Evolutionary conservation across 2,797 vertebrate genomes (phyloP).

Genomic region (Amazonetta brasiliensis): DNA sequence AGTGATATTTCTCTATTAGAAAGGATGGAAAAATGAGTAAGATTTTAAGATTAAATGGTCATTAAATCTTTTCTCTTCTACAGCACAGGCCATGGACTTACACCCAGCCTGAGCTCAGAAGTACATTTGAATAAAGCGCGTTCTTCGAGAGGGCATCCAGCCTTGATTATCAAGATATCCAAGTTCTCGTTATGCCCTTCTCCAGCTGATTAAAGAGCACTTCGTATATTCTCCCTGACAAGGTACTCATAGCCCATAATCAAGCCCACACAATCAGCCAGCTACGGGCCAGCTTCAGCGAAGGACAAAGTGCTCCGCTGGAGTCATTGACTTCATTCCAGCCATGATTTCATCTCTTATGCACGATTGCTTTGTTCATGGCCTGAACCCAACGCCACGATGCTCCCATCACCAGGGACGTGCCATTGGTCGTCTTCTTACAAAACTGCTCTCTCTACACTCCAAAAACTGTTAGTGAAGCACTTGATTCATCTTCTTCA

Average conservation of each 20-base stretch:
- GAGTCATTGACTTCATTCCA: neutral
- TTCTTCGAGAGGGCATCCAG: neutral
- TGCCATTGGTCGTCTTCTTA: neutral
- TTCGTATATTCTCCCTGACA: neutral
- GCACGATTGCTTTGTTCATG: fast-evolving
- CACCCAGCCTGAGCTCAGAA: neutral
- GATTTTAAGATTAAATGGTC: neutral
- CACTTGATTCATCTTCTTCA: too few species aligned
- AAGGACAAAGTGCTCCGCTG: neutral
- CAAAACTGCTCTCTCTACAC: neutral
- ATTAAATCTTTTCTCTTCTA: neutral
- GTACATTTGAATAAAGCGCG: fast-evolving
- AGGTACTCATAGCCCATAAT: neutral
- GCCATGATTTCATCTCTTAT: fast-evolving
- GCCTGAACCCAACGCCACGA: fast-evolving
- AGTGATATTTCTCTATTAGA: neutral
- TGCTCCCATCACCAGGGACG: fast-evolving
- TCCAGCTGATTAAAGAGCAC: neutral
- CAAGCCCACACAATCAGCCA: neutral
- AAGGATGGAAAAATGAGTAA: neutral
- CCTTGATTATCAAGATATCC: neutral
- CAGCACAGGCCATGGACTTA: neutral
- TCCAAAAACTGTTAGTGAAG: neutral
- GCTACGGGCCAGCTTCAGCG: neutral
- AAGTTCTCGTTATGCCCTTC: neutral